These are phyloP conservation scores for Verasper variegatus DNA, from an alignment of 2,113 vertebrate species.

Conservation along the genomic window DNA sequence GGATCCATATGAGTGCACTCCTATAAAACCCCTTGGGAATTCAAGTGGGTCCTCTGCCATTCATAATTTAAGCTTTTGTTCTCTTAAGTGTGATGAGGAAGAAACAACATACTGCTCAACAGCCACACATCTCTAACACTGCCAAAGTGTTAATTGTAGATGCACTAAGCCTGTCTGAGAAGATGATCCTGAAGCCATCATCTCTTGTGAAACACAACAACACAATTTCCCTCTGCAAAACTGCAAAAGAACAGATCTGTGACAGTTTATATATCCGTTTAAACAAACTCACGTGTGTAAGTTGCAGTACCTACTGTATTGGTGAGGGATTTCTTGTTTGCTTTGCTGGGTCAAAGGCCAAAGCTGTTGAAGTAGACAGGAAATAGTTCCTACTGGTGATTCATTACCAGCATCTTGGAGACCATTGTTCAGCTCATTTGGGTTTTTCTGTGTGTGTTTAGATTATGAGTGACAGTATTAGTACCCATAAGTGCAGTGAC, in stretches of 20 bases:
- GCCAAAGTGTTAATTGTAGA: conserved; percentile 4
- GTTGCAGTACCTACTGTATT: neutral
- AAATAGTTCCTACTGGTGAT: conserved; percentile 52
- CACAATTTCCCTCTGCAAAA: neutral
- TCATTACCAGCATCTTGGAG: conserved; percentile 45
- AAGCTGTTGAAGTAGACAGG: conserved; percentile 69
- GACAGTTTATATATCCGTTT: conserved; percentile 5
- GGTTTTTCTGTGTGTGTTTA: conserved; percentile 1
- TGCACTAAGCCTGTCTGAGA: neutral
- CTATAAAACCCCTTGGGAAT: conserved; percentile 37
- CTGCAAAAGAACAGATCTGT: conserved; percentile 8
- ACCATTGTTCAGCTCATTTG: conserved; percentile 5
- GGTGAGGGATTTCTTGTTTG: conserved; percentile 37
- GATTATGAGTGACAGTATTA: conserved; percentile 3
- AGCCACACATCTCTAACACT: neutral
- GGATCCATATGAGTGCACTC: conserved; percentile 25
- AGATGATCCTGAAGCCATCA: neutral
- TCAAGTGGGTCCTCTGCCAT: conserved; percentile 38
- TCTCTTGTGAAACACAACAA: conserved; percentile 5
- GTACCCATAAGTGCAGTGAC: neutral
- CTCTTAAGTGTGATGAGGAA: conserved; percentile 25
- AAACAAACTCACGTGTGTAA: conserved; percentile 32
- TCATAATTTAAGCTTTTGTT: conserved; percentile 58
- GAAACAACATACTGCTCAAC: conserved; percentile 8
- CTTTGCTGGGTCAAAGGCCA: conserved; percentile 63